Base-by-base conservation (phyloP, 2,888 invertebrate genomes). In the Ormyrus pomaceus region DNA sequence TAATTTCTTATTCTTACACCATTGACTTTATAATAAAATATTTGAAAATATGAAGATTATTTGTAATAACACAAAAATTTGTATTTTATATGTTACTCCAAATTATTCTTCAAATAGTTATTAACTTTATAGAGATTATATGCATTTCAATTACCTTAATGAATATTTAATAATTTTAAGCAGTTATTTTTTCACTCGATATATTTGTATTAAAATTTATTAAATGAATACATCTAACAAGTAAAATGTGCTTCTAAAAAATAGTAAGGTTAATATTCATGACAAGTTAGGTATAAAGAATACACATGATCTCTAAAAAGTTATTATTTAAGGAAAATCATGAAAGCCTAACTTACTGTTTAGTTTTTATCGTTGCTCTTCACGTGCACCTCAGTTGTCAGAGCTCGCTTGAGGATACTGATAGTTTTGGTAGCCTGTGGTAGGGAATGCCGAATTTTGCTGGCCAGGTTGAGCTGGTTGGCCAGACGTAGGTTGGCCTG, bases 391-490 rank as follows among this genome's bases (percentile, higher is more conserved):
- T 90, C 87, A 90, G 84, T 90, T 91, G 79, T 90, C 90, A 82
- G 90, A 86, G 79, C 86, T 89, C 61, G 88, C 85, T 81, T 91
- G 90, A 62, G 90, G 86, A 78, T 89, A 91, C 58, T 90, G 87
- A 79, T 91, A 91, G 83, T 90, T 91, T 83, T 91, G 90, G 84
- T 91, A 91, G 64, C 88, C 88, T 80, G 87, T 84, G 8, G 71
- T 68, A 9, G 82, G 80, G 68, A 79, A 82, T 6, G 75, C 55
- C 4, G 80, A 73, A 45, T 79, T 80, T 13, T 76, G 79, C 82
- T 90, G 90, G 34, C 88, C 88, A 11, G 89, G 83, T 83, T 90
- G 90, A 48, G 88, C 89, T 11, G 88, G 83, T 81, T 87, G 74
- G 34, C 6, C 89, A 50, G 87, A 82, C 19, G 89, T 83, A 46